Percentiles rank a stretch among this genome's conserved stretches.
Evolutionary conservation across 2,113 vertebrate genomes (phyloP).

Genomic region (Gnathonemus echidnorhynchus): DNA sequence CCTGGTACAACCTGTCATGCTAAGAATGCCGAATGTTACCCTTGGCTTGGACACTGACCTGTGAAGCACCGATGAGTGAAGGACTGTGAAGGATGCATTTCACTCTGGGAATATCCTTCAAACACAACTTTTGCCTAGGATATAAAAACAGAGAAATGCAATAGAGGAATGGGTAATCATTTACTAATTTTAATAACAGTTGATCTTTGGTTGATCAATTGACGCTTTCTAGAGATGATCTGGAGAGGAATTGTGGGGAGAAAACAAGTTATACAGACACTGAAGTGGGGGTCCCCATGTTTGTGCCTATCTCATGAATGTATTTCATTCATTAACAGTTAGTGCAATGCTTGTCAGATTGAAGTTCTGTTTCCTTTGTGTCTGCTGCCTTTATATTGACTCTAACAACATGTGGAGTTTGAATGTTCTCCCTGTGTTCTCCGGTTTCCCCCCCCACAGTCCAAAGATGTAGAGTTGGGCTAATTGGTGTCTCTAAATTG

Average conservation of each 20-base stretch:
- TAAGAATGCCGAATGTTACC: background rate
- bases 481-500: background rate
- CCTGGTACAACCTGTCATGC: background rate
- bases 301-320: background rate
- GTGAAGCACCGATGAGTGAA: background rate
- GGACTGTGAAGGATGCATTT: background rate
- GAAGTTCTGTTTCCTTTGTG: background rate
- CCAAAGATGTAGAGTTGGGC: background rate
- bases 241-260: background rate
- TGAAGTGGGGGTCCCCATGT: background rate
- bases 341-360: background rate
- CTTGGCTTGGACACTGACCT: background rate
- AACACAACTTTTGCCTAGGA: background rate
- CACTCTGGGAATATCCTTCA: background rate
- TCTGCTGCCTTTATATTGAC: background rate
- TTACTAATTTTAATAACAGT: background rate
- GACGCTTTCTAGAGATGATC: background rate
- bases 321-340: background rate
- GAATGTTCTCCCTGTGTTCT: background rate
- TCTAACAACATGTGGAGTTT: background rate
- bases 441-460: background rate
- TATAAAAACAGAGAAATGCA: background rate
- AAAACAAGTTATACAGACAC: background rate
- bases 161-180: background rate
- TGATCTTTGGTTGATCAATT: background rate